Evolutionary conservation across 2,888 invertebrate species (phyloP).

Genomic region (Tanypteryx hageni): DNA sequence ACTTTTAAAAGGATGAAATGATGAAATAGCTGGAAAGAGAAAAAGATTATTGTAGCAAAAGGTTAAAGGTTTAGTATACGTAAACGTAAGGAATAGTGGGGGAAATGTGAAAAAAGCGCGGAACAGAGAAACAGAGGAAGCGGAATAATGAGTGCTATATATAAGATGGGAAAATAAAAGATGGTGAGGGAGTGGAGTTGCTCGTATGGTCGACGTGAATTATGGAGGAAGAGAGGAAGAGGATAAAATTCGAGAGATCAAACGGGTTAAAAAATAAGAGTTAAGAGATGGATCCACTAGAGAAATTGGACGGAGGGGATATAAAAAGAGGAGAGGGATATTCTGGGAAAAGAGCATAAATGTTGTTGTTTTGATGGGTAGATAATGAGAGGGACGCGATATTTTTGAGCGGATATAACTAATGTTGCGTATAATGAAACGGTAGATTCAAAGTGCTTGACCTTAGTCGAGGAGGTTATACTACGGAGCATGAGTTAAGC

Average conservation of each 20-base stretch:
- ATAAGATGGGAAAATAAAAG: constrained; percentile 19
- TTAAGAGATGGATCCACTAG: neutral
- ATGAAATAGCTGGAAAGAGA: neutral
- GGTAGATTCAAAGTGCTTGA: no score
- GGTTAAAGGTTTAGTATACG: no score
- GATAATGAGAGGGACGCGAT: neutral
- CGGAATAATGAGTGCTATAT: constrained; percentile 7
- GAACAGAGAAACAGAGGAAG: neutral
- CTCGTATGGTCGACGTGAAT: neutral
- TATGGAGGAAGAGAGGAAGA: neutral
- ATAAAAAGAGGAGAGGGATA: neutral
- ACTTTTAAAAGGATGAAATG: neutral
- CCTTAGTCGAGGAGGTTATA: no score
- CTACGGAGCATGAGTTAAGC: no score
- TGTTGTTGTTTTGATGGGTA: neutral
- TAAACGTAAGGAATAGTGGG: neutral
- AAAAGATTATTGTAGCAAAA: no score
- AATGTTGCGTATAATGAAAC: neutral
- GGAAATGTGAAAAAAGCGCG: neutral
- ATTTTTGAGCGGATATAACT: neutral
- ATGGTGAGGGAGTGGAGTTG: neutral
- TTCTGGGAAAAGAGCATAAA: neutral
- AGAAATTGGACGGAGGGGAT: neutral
- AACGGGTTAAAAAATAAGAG: neutral
- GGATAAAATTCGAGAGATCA: neutral